These are phyloP conservation scores for Caenorhabditis angaria DNA, from an alignment of 2,888 invertebrate species.

Conservation along the genomic window DNA sequence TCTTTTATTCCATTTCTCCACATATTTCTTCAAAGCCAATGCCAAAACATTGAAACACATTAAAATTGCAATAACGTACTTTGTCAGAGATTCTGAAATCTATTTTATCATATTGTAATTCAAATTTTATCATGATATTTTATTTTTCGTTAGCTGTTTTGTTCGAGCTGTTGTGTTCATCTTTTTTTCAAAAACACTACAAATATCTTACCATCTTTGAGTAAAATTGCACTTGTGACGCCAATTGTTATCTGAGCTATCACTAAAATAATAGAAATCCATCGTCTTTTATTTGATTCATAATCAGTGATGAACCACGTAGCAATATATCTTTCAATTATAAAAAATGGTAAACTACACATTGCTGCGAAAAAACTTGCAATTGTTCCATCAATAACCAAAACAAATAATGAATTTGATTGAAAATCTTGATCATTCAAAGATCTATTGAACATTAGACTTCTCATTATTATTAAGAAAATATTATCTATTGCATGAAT, in stretches of 20 bases:
- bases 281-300: slow-evolving; percentile 15
- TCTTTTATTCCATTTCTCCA: slow-evolving; percentile 16
- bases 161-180: too few species aligned
- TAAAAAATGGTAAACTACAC: slow-evolving; percentile 23
- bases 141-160: too few species aligned
- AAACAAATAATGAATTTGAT: background rate
- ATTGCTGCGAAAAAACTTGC: slow-evolving; percentile 9
- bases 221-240: slow-evolving; percentile 3
- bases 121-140: too few species aligned
- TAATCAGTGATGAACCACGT: slow-evolving; percentile 18
- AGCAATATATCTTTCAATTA: slow-evolving; percentile 26
- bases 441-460: slow-evolving; percentile 16
- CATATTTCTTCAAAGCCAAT: slow-evolving; percentile 6
- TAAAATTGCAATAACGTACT: slow-evolving; percentile 6
- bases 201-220: slow-evolving; percentile 17
- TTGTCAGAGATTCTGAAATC: slow-evolving; percentile 19
- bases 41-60: slow-evolving; percentile 13
- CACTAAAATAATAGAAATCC: slow-evolving; percentile 16
- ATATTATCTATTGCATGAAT: slow-evolving; percentile 26
- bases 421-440: slow-evolving; percentile 10
- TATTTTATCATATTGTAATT: too few species aligned
- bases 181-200: background rate
- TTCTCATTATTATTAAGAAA: slow-evolving; percentile 13
- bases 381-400: background rate
- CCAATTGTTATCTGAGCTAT: slow-evolving; percentile 14